Base-by-base conservation (phyloP, 2,797 vertebrate species). In the Propithecus deckenii region DNA sequence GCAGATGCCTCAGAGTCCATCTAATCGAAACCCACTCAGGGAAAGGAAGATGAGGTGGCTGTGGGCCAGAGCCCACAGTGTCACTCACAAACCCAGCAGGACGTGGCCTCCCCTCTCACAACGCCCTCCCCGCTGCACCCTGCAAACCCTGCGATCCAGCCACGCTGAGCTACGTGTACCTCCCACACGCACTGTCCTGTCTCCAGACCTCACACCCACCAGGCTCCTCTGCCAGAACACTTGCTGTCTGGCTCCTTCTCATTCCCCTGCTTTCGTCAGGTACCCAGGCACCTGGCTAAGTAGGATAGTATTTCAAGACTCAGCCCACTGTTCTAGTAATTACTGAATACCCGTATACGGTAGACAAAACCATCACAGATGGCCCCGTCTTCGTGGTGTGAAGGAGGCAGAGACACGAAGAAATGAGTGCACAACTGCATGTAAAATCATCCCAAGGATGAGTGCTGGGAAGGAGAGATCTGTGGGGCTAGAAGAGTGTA, bases 181-280 rank as follows among this genome's bases (percentile, higher is more conserved):
- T 28, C 32, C 18, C 11, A 5, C 0, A 4, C 0, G 2, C 6
- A 41, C 52, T 63, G 3, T 5, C 38, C 71, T 50, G 28, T 67
- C 2, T 14, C 50, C 25, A 61, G 30, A 52, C 25, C 20, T n/a
- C 65, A 32, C 4, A 6, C 12, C 38, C 30, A 7, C 25, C 61
- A 28, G n/a, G 9, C 52, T 85, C 30, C 63, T 65, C 23, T 18
- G 5, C 11, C 80, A 61, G 30, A 8, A 81, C 3, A 6, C 50
- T 32, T 41, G 17, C 83, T 75, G 35, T 63, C 63, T 65, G 52
- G 35, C 4, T 41, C 76, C 69, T 61, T 2, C 32, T 38, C 57
- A 46, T 5, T 4, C 32, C 0, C 2, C 87, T 35, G n/a, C 18
- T 83, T 28, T 59, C 65, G 57, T 67, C 55, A 87, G 25, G 61